Conservation (phyloP, 2,888 invertebrate species). For the Cancer borealis region DNA sequence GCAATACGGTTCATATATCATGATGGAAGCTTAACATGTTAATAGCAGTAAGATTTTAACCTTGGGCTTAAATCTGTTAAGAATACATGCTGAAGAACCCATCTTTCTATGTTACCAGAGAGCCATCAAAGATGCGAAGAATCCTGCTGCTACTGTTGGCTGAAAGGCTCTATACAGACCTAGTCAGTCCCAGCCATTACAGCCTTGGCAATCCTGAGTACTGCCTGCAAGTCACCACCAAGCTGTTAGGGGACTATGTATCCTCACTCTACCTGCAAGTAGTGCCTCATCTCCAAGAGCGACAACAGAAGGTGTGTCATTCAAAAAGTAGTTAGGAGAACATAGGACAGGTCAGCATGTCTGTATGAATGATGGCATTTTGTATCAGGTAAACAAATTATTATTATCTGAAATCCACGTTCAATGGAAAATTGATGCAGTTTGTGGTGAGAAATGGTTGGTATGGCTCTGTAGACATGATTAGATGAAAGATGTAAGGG, state of each 20-base stretch:
- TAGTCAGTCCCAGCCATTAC: not conserved
- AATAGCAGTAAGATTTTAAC: not conserved
- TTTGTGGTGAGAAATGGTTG: no score
- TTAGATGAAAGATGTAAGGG: no score
- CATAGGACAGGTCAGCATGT: not conserved
- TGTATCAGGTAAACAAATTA: not conserved
- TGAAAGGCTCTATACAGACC: slow-evolving; percentile 4
- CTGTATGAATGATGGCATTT: not conserved
- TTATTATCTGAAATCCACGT: not conserved
- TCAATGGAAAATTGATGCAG: not conserved
- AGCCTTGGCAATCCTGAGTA: not conserved
- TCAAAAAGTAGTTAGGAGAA: not conserved
- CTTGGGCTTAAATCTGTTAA: not conserved
- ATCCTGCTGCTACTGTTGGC: not conserved
- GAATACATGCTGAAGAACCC: not conserved
- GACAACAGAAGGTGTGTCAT: not conserved
- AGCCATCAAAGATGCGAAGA: not conserved
- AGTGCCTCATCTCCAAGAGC: not conserved
- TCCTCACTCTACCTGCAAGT: not conserved
- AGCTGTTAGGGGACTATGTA: not conserved
- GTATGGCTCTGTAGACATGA: no score
- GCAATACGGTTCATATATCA: not conserved
- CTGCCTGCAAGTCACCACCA: not conserved
- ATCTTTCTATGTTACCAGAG: slow-evolving; percentile 14
- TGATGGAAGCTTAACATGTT: not conserved